Evolutionary conservation across 1,140 invertebrate genomes (phyloP), one percentile per base, ranked within the genome.

Genomic region (Homarus americanus): DNA sequence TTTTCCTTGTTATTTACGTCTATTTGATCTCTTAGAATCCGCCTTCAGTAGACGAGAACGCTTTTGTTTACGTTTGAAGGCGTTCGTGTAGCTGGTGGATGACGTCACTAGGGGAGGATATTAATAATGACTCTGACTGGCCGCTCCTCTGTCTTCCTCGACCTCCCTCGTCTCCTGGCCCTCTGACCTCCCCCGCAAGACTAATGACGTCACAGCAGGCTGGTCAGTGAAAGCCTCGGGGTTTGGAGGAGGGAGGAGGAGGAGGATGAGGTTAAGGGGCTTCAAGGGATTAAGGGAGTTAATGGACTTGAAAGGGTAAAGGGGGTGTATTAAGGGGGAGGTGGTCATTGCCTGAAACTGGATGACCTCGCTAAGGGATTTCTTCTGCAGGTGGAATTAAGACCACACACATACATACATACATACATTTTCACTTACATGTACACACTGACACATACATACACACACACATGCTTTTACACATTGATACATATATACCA

Each of bases 361-460:
- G n/a, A n/a, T n/a, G n/a, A n/a, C n/a, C n/a, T n/a, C n/a, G n/a
- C n/a, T n/a, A n/a, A n/a, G n/a, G n/a, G n/a, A n/a, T n/a, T n/a
- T n/a, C n/a, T n/a, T n/a, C n/a, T n/a, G n/a, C n/a, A 49, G 44
- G 44, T 49, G 5, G 73, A 75, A 15, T 36, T 5, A 38, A 17
- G 2, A 2, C 9, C n/a, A 38, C 34, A 69, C 66, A 69, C 36
- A 41, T 15, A 41, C 66, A 12, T 10, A 78, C 75, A 78, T 15
- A 78, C 75, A 78, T 40, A 78, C 75, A 78, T n/a, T n/a, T n/a
- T n/a, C n/a, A n/a, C 41, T n/a, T n/a, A 78, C 75, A 78, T 40
- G 40, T 38, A 78, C 32, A 78, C 34, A 78, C 41, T 38, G 5
- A 78, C 34, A 78, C 9, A 78, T 41, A 78, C 73, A 10, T 76